phyloP scores from a whole-genome alignment of 2,113 vertebrate genomes.

The Prietella phreatophila region DNA sequence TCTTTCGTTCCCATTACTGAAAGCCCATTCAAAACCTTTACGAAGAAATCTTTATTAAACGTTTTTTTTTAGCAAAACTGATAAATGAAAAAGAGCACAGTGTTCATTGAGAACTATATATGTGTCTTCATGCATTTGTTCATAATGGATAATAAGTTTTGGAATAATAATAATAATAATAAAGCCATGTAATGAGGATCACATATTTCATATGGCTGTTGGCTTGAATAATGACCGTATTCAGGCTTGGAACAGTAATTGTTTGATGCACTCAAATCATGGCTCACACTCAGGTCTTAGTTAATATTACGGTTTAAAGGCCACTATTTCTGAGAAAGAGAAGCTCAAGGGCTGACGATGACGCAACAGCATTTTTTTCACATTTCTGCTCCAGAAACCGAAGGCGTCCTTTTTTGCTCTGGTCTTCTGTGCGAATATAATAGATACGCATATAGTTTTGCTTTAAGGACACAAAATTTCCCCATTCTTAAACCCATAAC shows the following conservation, averaged over 20 bases:
- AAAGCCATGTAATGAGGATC: not conserved
- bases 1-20: not conserved
- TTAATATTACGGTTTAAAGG: not conserved
- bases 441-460: not conserved
- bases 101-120: not conserved
- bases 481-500: constrained; percentile 20
- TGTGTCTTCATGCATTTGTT: not conserved
- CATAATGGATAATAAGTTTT: not conserved
- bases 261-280: not conserved
- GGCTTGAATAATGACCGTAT: not conserved
- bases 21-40: not conserved
- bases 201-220: not conserved
- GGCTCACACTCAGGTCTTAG: not conserved
- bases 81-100: not conserved
- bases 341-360: not conserved
- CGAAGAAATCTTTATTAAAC: not conserved
- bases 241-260: too few relatives aligned
- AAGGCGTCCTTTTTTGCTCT: too few relatives aligned
- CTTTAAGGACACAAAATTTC: not conserved
- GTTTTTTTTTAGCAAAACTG: not conserved
- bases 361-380: not conserved
- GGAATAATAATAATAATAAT: not conserved
- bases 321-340: not conserved
- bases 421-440: not conserved
- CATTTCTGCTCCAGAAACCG: not conserved